phyloP scores from a whole-genome alignment of 2,797 vertebrate genomes.

The Menidia menidia region DNA sequence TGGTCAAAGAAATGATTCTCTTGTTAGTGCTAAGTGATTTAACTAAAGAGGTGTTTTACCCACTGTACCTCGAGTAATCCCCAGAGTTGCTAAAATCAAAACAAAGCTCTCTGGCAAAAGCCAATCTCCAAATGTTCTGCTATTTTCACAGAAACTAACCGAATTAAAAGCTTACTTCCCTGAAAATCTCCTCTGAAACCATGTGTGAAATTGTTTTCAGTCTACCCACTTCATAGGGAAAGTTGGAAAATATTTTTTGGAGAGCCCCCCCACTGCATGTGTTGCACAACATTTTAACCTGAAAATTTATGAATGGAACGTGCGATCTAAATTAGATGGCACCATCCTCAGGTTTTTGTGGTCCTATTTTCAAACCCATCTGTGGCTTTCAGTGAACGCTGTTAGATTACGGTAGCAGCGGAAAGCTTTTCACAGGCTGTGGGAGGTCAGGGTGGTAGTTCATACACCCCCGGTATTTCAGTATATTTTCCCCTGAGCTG shows the following conservation, averaged over 20 bases:
- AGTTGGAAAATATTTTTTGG: conserved; percentile 17
- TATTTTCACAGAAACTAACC: conserved; percentile 61
- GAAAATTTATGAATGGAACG: neutral
- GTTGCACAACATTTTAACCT: conserved; percentile 20
- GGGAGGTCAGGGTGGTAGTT: conserved; percentile 46
- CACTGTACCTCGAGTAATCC: conserved; percentile 51
- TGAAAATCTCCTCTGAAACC: conserved; percentile 50
- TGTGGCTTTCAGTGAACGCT: conserved; percentile 14
- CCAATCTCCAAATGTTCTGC: conserved; percentile 38
- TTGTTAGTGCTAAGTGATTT: conserved; percentile 39
- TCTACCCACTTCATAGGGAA: conserved; percentile 20
- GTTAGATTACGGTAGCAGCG: conserved; percentile 13
- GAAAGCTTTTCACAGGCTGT: conserved; percentile 30
- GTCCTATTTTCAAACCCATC: conserved; percentile 4
- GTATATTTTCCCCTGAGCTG: conserved; percentile 9
- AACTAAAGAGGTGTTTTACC: conserved; percentile 24
- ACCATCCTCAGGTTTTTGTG: conserved; percentile 3
- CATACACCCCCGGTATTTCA: conserved; percentile 18
- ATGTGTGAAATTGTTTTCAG: conserved; percentile 65
- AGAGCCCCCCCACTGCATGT: conserved; percentile 22
- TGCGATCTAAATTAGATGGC: conserved; percentile 1
- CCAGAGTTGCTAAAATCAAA: conserved; percentile 58
- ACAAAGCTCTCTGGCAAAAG: conserved; percentile 36
- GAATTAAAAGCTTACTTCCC: conserved; percentile 45
- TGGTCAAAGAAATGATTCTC: conserved; percentile 41